Evolutionary conservation across 2,113 vertebrate genomes (phyloP).

Genomic region (Ivindomyrus marchei): DNA sequence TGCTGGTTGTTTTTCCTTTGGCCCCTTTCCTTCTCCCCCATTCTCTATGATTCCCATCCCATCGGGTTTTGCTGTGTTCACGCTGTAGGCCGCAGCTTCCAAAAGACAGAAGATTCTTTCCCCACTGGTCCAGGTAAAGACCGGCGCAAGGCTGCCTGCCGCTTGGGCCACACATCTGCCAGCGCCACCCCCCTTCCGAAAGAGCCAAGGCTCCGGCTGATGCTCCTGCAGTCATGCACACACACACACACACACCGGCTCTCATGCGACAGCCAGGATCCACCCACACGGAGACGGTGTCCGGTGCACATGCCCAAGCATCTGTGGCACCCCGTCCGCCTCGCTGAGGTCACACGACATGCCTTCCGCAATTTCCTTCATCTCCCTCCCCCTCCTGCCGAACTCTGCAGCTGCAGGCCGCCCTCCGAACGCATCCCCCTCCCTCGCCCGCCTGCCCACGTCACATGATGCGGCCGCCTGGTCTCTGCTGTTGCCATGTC

Average conservation of each 20-base stretch:
- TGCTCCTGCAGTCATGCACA: not conserved
- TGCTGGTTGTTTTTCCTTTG: conserved; percentile 6
- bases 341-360: not conserved
- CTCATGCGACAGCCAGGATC: not conserved
- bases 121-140: conserved; percentile 69
- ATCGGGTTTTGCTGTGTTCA: conserved; percentile 55
- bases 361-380: not conserved
- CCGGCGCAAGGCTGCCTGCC: conserved; percentile 36
- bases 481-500: not conserved
- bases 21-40: not conserved
- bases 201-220: not conserved
- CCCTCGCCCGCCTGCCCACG: not conserved
- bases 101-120: conserved; percentile 65
- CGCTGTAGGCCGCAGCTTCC: conserved; percentile 61
- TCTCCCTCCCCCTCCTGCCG: not conserved
- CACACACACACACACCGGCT: not conserved
- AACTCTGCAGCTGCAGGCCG: not conserved
- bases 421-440: not conserved
- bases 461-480: not conserved
- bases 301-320: not conserved
- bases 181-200: conserved; percentile 6
- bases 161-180: conserved; percentile 43
- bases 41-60: conserved; percentile 36
- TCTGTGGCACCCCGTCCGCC: not conserved
- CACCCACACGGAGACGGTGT: not conserved